Evolutionary conservation across 2,113 vertebrate species (phyloP).

Genomic region (Lophura nycthemera): DNA sequence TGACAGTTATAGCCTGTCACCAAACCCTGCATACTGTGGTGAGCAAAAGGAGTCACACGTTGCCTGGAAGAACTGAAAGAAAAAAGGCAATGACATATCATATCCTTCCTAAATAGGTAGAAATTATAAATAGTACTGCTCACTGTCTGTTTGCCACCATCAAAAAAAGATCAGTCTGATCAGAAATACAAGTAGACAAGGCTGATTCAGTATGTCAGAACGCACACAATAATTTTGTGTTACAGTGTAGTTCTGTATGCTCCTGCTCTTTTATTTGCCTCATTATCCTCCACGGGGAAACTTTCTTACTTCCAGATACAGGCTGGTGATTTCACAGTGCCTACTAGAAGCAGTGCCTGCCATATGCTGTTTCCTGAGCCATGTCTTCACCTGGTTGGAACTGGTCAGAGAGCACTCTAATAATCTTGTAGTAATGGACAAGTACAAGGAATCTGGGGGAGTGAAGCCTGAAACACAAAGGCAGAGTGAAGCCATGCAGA

Average conservation of each 20-base stretch:
- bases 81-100: neutral
- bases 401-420: neutral
- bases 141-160: neutral
- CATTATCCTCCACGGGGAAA: neutral
- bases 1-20: neutral
- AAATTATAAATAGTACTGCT: neutral
- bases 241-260: neutral
- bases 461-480: neutral
- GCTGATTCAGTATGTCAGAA: neutral
- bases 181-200: neutral
- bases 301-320: neutral
- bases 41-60: neutral
- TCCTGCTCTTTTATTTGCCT: neutral
- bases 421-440: neutral
- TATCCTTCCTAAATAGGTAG: neutral
- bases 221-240: neutral
- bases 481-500: neutral
- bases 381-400: neutral
- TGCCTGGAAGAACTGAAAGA: neutral
- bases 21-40: neutral
- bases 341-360: neutral
- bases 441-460: neutral
- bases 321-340: neutral
- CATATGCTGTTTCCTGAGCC: accelerated
- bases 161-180: neutral